A percentile compares a stretch with the other conserved stretches of the same genome.
Conservation (phyloP, 92 coral and sea anemone genomes). For the Hydrozoanthus gracilis region DNA sequence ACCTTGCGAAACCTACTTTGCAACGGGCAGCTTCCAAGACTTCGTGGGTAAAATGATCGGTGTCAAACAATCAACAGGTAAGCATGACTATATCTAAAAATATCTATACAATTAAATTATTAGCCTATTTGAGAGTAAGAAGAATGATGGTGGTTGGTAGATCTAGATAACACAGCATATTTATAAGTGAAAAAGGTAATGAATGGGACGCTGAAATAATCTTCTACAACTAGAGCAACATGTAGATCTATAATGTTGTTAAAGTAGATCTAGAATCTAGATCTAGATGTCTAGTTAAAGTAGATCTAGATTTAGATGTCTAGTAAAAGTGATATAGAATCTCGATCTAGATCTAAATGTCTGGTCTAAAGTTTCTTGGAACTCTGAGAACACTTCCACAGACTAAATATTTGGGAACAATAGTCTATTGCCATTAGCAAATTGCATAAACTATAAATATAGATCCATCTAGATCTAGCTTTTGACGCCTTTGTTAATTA, state of each 20-base stretch:
- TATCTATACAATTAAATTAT: slow-evolving; percentile 11
- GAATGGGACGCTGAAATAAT: neutral
- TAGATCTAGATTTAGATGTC: neutral
- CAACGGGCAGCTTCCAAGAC: slow-evolving; percentile 16
- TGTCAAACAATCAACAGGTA: slow-evolving; percentile 14
- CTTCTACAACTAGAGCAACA: neutral
- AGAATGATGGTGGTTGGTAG: slow-evolving; percentile 9
- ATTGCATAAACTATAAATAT: neutral
- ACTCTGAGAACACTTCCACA: neutral
- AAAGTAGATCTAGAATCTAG: neutral
- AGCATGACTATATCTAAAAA: slow-evolving; percentile 12
- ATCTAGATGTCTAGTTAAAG: neutral
- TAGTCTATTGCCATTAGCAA: neutral
- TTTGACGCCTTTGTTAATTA: neutral
- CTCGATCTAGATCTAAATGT: neutral
- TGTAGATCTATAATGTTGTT: neutral
- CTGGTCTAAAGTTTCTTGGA: neutral
- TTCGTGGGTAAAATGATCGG: slow-evolving; percentile 19
- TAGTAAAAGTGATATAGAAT: neutral
- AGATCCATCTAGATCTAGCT: neutral
- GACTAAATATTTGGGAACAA: neutral
- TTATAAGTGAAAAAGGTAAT: slow-evolving; percentile 10
- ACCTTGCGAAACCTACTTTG: slow-evolving; percentile 17
- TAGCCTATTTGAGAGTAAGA: slow-evolving; percentile 4
- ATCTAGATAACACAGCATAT: slow-evolving; percentile 18